Percentiles rank a stretch among this genome's conserved stretches.
These are phyloP conservation scores for Altica lythri DNA, from an alignment of 2,888 invertebrate genomes.

Conservation along the genomic window DNA sequence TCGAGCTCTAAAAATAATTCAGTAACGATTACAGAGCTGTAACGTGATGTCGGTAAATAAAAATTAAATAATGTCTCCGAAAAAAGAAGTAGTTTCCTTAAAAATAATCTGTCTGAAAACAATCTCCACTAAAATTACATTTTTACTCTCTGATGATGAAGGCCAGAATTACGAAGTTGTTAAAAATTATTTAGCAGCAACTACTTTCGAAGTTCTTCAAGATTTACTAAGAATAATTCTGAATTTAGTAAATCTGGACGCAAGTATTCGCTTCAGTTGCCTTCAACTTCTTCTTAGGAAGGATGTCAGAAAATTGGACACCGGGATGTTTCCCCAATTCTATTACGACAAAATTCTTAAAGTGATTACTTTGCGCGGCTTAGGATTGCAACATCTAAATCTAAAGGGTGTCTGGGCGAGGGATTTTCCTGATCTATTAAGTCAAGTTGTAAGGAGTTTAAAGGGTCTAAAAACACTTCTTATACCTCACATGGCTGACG, in stretches of 20 bases:
- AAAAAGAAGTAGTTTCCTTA: conserved; percentile 64
- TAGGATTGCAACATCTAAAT: conserved; percentile 66
- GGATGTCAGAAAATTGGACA: conserved; percentile 68
- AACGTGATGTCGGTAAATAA: background rate
- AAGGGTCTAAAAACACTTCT: conserved; percentile 65
- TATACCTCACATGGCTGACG: conserved; percentile 74
- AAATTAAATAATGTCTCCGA: conserved; percentile 64
- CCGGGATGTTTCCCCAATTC: conserved; percentile 73
- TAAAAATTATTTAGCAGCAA: conserved; percentile 51
- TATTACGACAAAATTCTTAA: conserved; percentile 72
- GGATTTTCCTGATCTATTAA: conserved; percentile 68
- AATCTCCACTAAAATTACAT: conserved; percentile 66
- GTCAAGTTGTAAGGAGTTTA: conserved; percentile 64
- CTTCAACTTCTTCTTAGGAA: conserved; percentile 68
- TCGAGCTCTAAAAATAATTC: conserved; percentile 10
- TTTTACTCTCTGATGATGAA: conserved; percentile 66
- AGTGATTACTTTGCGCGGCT: conserved; percentile 67
- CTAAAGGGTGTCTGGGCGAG: conserved; percentile 76
- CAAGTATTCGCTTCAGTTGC: conserved; percentile 69
- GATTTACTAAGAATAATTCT: conserved; percentile 70
- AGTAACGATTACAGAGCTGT: conserved; percentile 5
- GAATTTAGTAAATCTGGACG: conserved; percentile 69
- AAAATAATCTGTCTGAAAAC: conserved; percentile 65
- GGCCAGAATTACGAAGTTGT: conserved; percentile 59
- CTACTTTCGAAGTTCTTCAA: conserved; percentile 71